Evolutionary conservation across 2,797 vertebrate species (phyloP).

Genomic region (Yasuhikotakia modesta): DNA sequence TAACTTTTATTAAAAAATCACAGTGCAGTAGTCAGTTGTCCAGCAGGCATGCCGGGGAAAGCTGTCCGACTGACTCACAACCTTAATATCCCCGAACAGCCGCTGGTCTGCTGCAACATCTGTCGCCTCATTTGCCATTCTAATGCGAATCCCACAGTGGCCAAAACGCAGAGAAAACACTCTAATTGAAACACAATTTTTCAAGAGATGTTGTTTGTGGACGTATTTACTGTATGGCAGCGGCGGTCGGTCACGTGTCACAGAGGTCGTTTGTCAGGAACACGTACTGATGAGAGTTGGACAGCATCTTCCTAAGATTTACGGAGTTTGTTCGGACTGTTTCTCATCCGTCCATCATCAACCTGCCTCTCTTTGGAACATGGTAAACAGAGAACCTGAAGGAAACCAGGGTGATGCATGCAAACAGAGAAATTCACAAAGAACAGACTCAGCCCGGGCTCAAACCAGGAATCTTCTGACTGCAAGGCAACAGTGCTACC

Average conservation of each 20-base stretch:
- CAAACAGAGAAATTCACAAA: no score
- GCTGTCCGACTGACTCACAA: constrained; percentile 57
- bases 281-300: constrained; percentile 12
- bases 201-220: constrained; percentile 50
- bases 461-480: no score
- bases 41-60: constrained; percentile 43
- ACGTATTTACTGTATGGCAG: constrained; percentile 45
- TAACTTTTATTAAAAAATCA: constrained; percentile 22
- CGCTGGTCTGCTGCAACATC: constrained; percentile 60
- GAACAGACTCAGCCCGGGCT: no score
- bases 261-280: constrained; percentile 14
- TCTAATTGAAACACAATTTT: constrained; percentile 54
- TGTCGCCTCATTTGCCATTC: constrained; percentile 63
- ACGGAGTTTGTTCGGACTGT: constrained; percentile 2
- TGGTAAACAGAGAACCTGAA: no score
- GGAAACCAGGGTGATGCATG: no score
- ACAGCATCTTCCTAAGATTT: background rate
- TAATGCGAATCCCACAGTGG: constrained; percentile 63
- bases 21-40: constrained; percentile 49
- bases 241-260: constrained; percentile 24
- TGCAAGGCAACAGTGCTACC: no score
- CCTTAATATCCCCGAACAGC: constrained; percentile 63
- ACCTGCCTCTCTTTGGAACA: no score
- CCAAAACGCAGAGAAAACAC: constrained; percentile 51
- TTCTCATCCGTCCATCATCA: no score